phyloP scores from a whole-genome alignment of 2,888 invertebrate genomes.

The Cinara cedri region DNA sequence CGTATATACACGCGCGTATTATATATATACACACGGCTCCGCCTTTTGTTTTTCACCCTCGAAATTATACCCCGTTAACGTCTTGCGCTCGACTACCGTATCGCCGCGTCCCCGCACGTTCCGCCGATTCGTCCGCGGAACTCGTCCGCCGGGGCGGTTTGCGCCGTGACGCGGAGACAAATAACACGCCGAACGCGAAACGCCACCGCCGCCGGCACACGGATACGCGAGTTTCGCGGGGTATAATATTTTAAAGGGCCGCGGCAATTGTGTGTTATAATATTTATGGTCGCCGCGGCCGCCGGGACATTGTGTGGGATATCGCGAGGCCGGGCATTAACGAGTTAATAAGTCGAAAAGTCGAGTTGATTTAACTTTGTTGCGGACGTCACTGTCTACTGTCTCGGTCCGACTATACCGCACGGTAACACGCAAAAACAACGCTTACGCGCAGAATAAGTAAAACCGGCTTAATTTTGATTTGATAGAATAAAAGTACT shows the following conservation, averaged over 20 bases:
- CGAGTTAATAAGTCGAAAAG: constrained; percentile 12
- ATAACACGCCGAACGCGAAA: constrained; percentile 27
- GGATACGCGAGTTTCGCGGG: no score
- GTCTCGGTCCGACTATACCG: no score
- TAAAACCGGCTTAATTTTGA: no score
- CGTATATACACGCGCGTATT: not conserved
- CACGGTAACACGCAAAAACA: no score
- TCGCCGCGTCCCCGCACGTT: not conserved
- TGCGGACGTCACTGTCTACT: no score
- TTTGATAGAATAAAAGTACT: no score
- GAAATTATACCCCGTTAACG: constrained; percentile 44
- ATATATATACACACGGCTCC: not conserved
- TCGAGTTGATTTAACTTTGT: no score
- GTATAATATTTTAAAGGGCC: not conserved
- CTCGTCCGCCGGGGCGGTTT: constrained; percentile 38
- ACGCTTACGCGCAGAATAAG: no score
- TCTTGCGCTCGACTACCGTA: constrained; percentile 42
- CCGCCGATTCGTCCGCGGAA: constrained; percentile 4
- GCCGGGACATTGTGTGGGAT: no score
- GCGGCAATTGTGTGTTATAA: not conserved
- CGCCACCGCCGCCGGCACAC: not conserved
- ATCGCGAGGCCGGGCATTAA: no score
- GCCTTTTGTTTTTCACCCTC: constrained; percentile 53
- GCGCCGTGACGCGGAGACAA: constrained; percentile 39
- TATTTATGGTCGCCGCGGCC: no score